Base-by-base conservation (phyloP, 2,113 vertebrate genomes). In the Craseonycteris thonglongyai region DNA sequence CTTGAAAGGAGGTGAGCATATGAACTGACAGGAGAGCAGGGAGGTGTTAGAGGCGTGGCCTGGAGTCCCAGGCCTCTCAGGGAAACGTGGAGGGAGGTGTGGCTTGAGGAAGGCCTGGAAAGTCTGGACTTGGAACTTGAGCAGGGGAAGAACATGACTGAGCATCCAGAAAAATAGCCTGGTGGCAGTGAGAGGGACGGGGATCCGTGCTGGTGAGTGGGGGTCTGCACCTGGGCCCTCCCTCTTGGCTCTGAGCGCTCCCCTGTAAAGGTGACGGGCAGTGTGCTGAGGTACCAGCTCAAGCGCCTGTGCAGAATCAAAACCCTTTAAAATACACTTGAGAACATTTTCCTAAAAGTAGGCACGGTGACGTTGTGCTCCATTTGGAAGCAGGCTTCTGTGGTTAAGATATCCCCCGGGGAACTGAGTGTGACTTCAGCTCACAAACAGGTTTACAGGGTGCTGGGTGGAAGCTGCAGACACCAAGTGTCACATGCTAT, bases 101-200 rank as follows among this genome's bases (percentile, higher is more conserved):
- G 26, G 22, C 68, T 78, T 26, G 40, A 45, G n/a, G 81, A 63
- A 78, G 69, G 81, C 59, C 38, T 72, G 45, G 35, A 35, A 89
- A 83, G 86, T 45, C 56, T 93, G 65, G 45, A 22, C 42, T 35
- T 61, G 45, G 79, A 68, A 93, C 49, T 65, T 28, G 63, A 65
- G 45, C 80, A 38, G 56, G 4, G 13, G 4, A 79, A 24, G 78
- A 69, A 91, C 42, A 15, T 1, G 40, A 85, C 71, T 2, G 9
- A 40, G 24, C 38, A n/a, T 49, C 93, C 65, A 78, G 59, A 76
- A 95, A 95, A 80, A 76, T 38, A 84, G 84, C 81, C 84, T 63
- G 42, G 63, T 59, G 59, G 72, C 58, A 71, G 14, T 13, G 42
- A 58, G 35, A 18, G 58, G 38, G 30, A 49, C n/a, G n/a, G 7